Evolutionary conservation across 2,113 vertebrate genomes (phyloP).

Genomic region (Tragelaphus scriptus): DNA sequence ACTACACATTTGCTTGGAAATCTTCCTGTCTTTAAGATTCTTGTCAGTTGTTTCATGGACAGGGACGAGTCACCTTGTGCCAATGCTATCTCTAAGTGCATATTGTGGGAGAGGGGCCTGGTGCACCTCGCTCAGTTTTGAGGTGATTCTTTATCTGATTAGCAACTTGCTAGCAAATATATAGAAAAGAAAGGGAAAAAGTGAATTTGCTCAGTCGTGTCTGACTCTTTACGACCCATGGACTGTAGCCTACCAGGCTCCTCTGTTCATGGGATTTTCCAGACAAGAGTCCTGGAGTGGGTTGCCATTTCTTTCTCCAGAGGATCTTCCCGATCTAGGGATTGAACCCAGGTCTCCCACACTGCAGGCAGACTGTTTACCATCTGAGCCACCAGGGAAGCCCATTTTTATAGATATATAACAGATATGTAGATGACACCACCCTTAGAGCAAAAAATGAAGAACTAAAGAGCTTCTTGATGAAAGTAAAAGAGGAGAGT

Average conservation of each 20-base stretch:
- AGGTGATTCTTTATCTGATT: neutral
- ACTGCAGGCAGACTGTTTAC: neutral
- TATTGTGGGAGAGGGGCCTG: neutral
- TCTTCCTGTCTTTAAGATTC: neutral
- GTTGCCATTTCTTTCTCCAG: neutral
- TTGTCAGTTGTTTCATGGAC: neutral
- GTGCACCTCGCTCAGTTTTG: neutral
- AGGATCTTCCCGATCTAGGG: fast-evolving
- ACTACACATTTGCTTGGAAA: neutral
- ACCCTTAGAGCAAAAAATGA: too few species aligned
- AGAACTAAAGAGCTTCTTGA: too few species aligned
- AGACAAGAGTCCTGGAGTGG: neutral
- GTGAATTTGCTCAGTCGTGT: fast-evolving
- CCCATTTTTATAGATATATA: too few species aligned
- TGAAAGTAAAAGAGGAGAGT: too few species aligned
- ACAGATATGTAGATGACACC: too few species aligned
- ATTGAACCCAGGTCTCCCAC: fast-evolving
- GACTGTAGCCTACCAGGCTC: neutral
- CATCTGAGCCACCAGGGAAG: neutral
- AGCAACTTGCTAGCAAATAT: neutral
- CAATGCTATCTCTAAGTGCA: neutral
- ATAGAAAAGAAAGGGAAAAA: neutral
- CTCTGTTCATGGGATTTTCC: neutral
- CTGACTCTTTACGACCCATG: neutral
- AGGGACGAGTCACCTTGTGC: neutral